Conservation (phyloP, 2,888 invertebrate species). For the Pollenia labialis region DNA sequence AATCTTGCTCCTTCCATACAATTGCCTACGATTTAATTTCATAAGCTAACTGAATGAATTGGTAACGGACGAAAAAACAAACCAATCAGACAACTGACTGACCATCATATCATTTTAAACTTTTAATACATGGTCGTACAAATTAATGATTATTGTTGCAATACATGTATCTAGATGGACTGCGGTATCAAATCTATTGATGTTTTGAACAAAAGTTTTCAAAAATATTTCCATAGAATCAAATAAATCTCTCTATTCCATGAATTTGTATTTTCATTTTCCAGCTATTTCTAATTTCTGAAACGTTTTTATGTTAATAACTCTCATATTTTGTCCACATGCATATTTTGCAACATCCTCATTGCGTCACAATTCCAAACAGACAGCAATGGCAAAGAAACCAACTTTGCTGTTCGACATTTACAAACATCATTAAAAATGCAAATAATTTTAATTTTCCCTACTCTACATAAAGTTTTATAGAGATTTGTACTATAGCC, state of each 20-base stretch:
- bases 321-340: background rate
- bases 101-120: conserved; percentile 17
- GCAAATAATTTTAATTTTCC: conserved; percentile 52
- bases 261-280: conserved; percentile 16
- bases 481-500: too few relatives aligned
- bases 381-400: background rate
- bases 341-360: background rate
- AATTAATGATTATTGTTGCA: conserved; percentile 20
- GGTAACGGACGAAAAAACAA: background rate
- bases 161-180: background rate
- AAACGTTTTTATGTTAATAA: conserved; percentile 34
- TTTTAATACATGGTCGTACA: conserved; percentile 2
- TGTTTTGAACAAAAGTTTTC: background rate
- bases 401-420: conserved; percentile 6
- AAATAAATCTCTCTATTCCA: background rate
- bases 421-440: conserved; percentile 62
- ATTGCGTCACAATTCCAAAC: background rate
- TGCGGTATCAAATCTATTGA: background rate
- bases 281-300: conserved; percentile 1
- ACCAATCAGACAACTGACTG: conserved; percentile 30
- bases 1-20: background rate
- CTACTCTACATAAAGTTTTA: background rate
- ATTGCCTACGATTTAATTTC: conserved; percentile 9
- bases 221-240: background rate
- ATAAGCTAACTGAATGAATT: conserved; percentile 17